Evolutionary conservation across 2,888 invertebrate genomes (phyloP).

Genomic region (Dastarcus helophoroides): DNA sequence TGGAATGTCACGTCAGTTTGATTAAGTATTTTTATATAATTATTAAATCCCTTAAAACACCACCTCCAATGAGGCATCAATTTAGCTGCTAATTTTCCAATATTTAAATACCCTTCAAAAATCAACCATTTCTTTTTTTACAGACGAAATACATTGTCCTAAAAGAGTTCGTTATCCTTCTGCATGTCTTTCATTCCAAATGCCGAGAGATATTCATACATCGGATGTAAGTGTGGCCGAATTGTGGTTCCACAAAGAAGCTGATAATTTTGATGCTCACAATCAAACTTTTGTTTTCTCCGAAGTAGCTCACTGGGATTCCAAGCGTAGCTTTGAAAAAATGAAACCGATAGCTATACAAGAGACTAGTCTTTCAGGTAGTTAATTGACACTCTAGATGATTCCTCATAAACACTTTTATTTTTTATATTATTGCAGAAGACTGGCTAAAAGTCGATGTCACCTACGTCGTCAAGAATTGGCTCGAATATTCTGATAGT

Average conservation of each 20-base stretch:
- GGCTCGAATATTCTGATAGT: conserved; percentile 58
- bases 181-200: conserved; percentile 64
- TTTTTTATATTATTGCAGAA: conserved; percentile 42
- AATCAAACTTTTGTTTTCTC: conserved; percentile 69
- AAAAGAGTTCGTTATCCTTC: conserved; percentile 46
- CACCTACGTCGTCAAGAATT: conserved; percentile 61
- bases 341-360: conserved; percentile 70
- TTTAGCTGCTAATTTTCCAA: too few species aligned
- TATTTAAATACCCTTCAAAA: background rate
- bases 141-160: conserved; percentile 43
- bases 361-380: conserved; percentile 59
- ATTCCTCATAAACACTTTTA: conserved; percentile 4
- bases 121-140: conserved; percentile 15
- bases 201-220: conserved; percentile 62
- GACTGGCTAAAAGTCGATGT: conserved; percentile 76
- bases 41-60: conserved; percentile 1
- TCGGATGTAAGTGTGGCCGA: conserved; percentile 68
- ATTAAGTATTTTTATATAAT: too few species aligned
- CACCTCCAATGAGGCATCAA: too few species aligned
- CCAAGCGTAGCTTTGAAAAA: conserved; percentile 57
- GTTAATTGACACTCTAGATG: conserved; percentile 14
- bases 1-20: too few species aligned
- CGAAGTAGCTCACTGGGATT: conserved; percentile 66
- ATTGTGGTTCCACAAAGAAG: conserved; percentile 68
- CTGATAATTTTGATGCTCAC: conserved; percentile 50